Evolutionary conservation across 2,797 vertebrate species (phyloP), one percentile per base, ranked within the genome.

Genomic region (Paguma larvata): DNA sequence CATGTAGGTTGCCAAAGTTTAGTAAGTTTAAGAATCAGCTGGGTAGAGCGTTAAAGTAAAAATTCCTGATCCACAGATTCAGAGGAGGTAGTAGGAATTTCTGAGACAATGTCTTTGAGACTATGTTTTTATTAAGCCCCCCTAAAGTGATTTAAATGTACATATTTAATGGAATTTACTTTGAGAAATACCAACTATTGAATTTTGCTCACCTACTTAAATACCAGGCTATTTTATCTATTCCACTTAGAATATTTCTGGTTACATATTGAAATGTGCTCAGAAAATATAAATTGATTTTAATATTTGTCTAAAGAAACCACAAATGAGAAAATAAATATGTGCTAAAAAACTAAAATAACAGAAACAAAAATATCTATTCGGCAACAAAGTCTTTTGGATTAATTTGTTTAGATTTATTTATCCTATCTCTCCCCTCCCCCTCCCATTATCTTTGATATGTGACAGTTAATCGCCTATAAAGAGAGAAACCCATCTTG

Each of bases 201-300:
- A 95, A 79, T 86, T 86, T 93, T 94, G 6, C 2, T 48, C n/a
- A 56, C 41, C 70, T 23, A 38, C 41, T 93, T 86, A 91, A 86
- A 63, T 72, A 82, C 34, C 56, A 85, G 30, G 65, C 2, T 85
- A 1, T 82, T 94, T 97, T 78, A 56, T 68, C n/a, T 93, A 63
- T 75, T 75, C 12, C 7, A 51, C 16, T 92, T 84, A 89, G 68
- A 78, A 41, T 93, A 93, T 85, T 96, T 95, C 34, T 86, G 68
- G 78, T 91, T 46, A 82, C 51, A 10, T 79, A 77, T 79, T 91
- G 46, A 91, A 96, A 95, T 92, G 27, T 83, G 18, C 34, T 95
- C 27, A 86, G 62, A 63, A 89, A 86, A 92, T 79, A 67, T 72
- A 67, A 96, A 89, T 34, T 94, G 48, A 94, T 86, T 95, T 89